Evolutionary conservation across 23 tunicate species (phyloP).

Genomic region (Halocynthia aurantium): DNA sequence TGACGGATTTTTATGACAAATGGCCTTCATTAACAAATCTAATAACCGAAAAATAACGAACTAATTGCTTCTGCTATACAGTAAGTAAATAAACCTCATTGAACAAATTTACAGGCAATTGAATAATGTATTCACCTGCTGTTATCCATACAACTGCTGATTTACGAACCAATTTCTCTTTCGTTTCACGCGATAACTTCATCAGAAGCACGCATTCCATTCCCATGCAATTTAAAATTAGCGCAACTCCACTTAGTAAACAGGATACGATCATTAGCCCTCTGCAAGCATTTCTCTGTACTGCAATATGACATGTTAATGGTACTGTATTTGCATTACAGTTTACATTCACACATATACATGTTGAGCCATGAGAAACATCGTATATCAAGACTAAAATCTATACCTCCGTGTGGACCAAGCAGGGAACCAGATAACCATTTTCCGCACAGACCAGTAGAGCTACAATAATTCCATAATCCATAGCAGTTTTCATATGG

Average conservation of each 20-base stretch:
- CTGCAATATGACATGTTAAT: slow-evolving; percentile 10
- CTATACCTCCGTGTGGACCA: slow-evolving; percentile 48
- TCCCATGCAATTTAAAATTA: slow-evolving; percentile 31
- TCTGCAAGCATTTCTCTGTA: slow-evolving; percentile 47
- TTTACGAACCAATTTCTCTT: slow-evolving; percentile 22
- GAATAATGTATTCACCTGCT: slow-evolving; percentile 13
- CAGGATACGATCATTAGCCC: slow-evolving; percentile 54
- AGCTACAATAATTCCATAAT: slow-evolving; percentile 60
- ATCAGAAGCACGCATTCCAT: slow-evolving; percentile 48
- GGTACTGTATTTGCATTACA: not conserved
- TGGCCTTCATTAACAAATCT: too few relatives aligned
- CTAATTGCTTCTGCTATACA: not conserved
- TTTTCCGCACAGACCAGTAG: slow-evolving; percentile 66
- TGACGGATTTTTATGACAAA: too few relatives aligned
- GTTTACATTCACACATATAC: not conserved
- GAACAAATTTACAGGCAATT: not conserved
- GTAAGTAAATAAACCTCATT: not conserved
- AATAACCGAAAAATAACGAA: too few relatives aligned
- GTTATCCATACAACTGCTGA: slow-evolving; percentile 27
- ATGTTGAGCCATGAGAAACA: not conserved
- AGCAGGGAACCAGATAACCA: slow-evolving; percentile 64
- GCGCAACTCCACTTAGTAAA: slow-evolving; percentile 26
- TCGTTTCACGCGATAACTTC: slow-evolving; percentile 18
- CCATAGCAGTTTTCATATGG: slow-evolving; percentile 73
- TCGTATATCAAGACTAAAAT: not conserved